Percentiles rank a stretch among this genome's conserved stretches.
These are phyloP conservation scores for Caradrina kadenii DNA, from an alignment of 2,888 invertebrate genomes.

Conservation along the genomic window DNA sequence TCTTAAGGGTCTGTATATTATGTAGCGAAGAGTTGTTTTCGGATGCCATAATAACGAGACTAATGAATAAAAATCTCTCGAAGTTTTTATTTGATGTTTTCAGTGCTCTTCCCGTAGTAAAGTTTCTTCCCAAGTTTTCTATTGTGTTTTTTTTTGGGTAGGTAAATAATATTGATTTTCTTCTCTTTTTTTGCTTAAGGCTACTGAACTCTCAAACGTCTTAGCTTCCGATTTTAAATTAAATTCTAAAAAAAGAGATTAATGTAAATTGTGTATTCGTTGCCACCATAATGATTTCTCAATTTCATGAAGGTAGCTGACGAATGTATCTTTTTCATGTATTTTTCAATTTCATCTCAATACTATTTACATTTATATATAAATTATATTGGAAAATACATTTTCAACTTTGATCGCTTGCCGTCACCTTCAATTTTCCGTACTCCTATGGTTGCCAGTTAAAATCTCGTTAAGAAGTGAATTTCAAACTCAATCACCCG, in stretches of 20 bases:
- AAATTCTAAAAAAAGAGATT: constrained; percentile 15
- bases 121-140: constrained; percentile 63
- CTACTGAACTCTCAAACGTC: constrained; percentile 56
- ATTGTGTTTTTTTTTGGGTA: constrained; percentile 62
- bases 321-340: not conserved
- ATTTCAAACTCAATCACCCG: constrained; percentile 31
- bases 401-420: constrained; percentile 1
- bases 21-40: constrained; percentile 39
- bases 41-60: constrained; percentile 63
- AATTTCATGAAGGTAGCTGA: constrained; percentile 1
- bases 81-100: constrained; percentile 71
- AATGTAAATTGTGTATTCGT: constrained; percentile 15
- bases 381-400: constrained; percentile 13
- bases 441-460: constrained; percentile 11
- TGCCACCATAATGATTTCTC: not conserved
- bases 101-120: constrained; percentile 54
- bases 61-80: constrained; percentile 70
- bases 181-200: constrained; percentile 45
- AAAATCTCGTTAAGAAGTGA: constrained; percentile 14
- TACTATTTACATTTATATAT: constrained; percentile 8
- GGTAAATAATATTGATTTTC: constrained; percentile 62
- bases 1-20: constrained; percentile 46
- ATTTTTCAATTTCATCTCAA: constrained; percentile 6
- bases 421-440: not conserved
- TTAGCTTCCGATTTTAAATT: constrained; percentile 27